phyloP scores from a whole-genome alignment of 2,797 vertebrate species.

The Pseudochaenichthys georgianus region DNA sequence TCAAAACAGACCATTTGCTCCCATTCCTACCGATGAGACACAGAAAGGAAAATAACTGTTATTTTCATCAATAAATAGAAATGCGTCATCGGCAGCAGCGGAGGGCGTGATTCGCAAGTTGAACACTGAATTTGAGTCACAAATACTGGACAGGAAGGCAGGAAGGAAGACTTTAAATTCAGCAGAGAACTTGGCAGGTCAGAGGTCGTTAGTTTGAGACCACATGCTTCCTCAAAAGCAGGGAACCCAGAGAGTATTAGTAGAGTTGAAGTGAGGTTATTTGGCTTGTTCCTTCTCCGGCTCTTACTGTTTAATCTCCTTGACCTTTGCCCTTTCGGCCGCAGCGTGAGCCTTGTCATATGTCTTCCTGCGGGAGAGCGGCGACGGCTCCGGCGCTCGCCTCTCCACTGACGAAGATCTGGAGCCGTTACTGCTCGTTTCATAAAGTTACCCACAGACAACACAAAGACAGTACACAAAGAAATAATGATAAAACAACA shows the following conservation, averaged over 20 bases:
- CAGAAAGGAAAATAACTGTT: constrained; percentile 6
- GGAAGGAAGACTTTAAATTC: constrained; percentile 48
- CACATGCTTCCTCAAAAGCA: constrained; percentile 72
- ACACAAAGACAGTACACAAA: constrained; percentile 58
- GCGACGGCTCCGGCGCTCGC: constrained; percentile 92
- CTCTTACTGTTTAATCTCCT: constrained; percentile 97
- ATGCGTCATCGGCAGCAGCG: constrained; percentile 19
- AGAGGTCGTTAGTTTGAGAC: constrained; percentile 39
- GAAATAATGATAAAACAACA: constrained; percentile 56
- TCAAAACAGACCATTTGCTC: background rate
- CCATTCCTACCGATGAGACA: constrained; percentile 2
- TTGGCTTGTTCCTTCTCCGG: constrained; percentile 4
- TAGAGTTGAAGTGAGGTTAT: constrained; percentile 41
- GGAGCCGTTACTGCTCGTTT: constrained; percentile 84
- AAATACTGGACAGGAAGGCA: constrained; percentile 4
- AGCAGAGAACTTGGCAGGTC: constrained; percentile 58
- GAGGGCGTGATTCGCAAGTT: constrained; percentile 47
- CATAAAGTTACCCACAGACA: constrained; percentile 63
- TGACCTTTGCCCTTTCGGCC: constrained; percentile 90
- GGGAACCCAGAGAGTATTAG: constrained; percentile 64
- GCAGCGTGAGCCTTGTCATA: constrained; percentile 89
- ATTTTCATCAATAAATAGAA: constrained; percentile 1
- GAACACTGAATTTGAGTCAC: constrained; percentile 61
- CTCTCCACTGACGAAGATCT: constrained; percentile 88
- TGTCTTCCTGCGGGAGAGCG: constrained; percentile 92